Base-by-base conservation (phyloP, 2,888 invertebrate species). In the Eupithecia inturbata region DNA sequence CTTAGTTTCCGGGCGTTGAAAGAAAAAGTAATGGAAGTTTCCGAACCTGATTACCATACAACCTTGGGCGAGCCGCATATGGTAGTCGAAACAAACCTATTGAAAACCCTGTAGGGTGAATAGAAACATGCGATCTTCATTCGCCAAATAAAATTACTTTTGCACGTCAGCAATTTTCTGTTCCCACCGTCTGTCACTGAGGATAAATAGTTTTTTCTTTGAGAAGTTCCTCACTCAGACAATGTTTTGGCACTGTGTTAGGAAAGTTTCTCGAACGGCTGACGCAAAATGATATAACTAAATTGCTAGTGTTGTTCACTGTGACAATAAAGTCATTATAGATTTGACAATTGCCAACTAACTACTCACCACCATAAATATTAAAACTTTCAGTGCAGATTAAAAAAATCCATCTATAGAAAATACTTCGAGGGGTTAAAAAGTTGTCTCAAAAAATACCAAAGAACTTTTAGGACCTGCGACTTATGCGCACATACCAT, bases 131-230 rank as follows among this genome's bases (percentile, higher is more conserved):
- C 76, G 64, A 71, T 75, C 78, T 76, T 79, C 79, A 81, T 81
- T 79, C 80, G 45, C 76, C 77, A 81, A 83, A 82, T 77, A 73
- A 82, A 85, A 85, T 85, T 82, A 85, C 82, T 82, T 79, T 75
- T 71, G 71, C 70, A 66, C 79, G 80, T 82, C 80, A 82, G 82
- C 84, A 83, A 85, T 85, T 84, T 86, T 83, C 82, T 82, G 78
- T 72, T 76, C 69, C 66, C 71, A 71, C 22, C 36, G 19, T n/a
- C 22, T 66, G 66, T 22, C 66, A 66, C 39, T 14, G 66, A 62
- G 62, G 66, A 22, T 39, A 36, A 66, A 66, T 66, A 66, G 66
- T 66, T 66, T 64, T 64, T 64, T n/a, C 66, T 66, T 22, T 22
- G 39, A 22, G 66, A 26, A 39, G 66, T 66, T 66, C 36, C 31